phyloP scores from a whole-genome alignment of 2,113 vertebrate genomes.

The Saccopteryx bilineata region DNA sequence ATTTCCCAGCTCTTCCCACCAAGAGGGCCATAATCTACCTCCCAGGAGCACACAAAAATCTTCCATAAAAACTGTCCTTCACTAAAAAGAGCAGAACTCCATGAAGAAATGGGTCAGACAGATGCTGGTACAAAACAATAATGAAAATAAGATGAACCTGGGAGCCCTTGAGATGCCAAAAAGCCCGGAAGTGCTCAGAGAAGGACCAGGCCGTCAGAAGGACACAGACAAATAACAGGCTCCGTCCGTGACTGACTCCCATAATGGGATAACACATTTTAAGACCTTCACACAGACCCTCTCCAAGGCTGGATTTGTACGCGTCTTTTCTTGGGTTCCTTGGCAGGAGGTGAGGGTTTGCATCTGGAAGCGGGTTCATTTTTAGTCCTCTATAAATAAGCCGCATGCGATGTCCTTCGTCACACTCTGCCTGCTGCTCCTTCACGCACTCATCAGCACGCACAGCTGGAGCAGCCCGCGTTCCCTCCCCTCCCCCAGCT shows the following conservation, averaged over 20 bases:
- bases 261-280: neutral
- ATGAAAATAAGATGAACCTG: neutral
- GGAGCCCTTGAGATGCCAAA: neutral
- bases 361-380: conserved; percentile 20
- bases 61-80: neutral
- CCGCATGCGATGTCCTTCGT: neutral
- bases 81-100: neutral
- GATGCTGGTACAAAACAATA: neutral
- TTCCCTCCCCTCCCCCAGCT: neutral
- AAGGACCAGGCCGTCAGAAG: neutral
- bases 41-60: neutral
- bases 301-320: neutral
- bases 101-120: neutral
- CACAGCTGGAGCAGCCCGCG: neutral
- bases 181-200: neutral
- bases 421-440: neutral
- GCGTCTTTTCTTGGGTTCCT: neutral
- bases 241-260: neutral
- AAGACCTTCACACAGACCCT: neutral
- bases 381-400: conserved; percentile 60
- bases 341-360: neutral
- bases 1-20: neutral
- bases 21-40: too few relatives aligned
- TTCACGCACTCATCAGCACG: neutral
- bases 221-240: neutral